Evolutionary conservation across 1,140 invertebrate species (phyloP).

Genomic region (Calliopsis andreniformis): DNA sequence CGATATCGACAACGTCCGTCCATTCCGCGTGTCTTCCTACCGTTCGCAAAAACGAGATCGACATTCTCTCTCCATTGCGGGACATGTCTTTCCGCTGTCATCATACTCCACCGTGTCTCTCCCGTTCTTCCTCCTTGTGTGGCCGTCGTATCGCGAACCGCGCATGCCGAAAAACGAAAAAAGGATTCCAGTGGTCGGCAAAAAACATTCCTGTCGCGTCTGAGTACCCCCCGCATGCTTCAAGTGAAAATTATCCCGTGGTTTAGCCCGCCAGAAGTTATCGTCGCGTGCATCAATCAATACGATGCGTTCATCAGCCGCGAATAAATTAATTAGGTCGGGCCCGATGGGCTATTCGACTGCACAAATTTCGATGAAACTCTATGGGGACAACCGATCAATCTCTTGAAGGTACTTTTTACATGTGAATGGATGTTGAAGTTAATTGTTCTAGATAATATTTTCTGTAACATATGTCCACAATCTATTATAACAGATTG

Average conservation of each 20-base stretch:
- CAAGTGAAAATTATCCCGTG: constrained; percentile 36
- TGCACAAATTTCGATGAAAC: not conserved
- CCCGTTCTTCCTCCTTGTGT: constrained; percentile 61
- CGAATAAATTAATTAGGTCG: constrained; percentile 51
- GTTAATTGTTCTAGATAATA: no score
- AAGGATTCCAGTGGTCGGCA: not conserved
- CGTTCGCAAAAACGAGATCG: constrained; percentile 62
- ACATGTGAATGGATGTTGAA: no score
- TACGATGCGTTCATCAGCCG: constrained; percentile 17
- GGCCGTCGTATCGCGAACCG: not conserved
- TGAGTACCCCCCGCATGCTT: constrained; percentile 17
- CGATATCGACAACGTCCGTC: constrained; percentile 67
- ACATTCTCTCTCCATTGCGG: constrained; percentile 58
- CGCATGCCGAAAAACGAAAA: constrained; percentile 20
- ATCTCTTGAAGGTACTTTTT: not conserved
- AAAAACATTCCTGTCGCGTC: constrained; percentile 43
- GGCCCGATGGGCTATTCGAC: not conserved
- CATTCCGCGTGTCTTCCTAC: constrained; percentile 65
- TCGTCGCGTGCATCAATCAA: constrained; percentile 37
- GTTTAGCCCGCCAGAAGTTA: constrained; percentile 22
- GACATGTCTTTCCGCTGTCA: constrained; percentile 65
- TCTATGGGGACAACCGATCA: no score
- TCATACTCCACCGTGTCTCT: constrained; percentile 56
- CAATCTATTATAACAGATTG: no score
- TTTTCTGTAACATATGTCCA: no score